Evolutionary conservation across 1,140 invertebrate genomes (phyloP).

Genomic region (Pogonognathellus flavescens): DNA sequence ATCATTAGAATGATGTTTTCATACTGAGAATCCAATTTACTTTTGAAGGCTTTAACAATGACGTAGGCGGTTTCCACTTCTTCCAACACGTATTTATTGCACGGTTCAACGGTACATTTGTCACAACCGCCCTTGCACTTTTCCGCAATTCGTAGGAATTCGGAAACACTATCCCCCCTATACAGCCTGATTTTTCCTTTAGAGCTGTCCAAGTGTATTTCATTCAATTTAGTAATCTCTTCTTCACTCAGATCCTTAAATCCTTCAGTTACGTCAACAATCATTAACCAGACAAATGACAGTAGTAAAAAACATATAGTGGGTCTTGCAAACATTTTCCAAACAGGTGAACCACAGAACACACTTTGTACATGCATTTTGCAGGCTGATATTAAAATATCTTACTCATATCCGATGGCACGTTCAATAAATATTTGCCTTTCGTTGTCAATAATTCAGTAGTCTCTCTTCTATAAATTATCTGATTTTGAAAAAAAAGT

Average conservation of each 20-base stretch:
- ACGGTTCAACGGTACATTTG: slow-evolving; percentile 12
- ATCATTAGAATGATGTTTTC: slow-evolving; percentile 2
- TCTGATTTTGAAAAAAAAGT: too few species aligned
- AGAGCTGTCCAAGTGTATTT: not conserved
- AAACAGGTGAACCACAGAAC: too few species aligned
- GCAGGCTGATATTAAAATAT: too few species aligned
- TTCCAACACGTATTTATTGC: not conserved
- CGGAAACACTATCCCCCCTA: slow-evolving; percentile 4
- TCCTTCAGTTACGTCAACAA: not conserved
- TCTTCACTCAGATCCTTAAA: not conserved
- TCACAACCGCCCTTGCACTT: not conserved
- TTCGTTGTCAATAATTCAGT: too few species aligned
- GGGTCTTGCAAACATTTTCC: too few species aligned
- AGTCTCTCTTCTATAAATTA: too few species aligned
- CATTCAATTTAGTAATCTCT: not conserved
- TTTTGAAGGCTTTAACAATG: not conserved
- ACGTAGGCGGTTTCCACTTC: not conserved
- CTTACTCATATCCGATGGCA: too few species aligned
- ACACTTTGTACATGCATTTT: too few species aligned
- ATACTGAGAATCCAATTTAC: not conserved
- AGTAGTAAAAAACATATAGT: not conserved
- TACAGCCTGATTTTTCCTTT: not conserved
- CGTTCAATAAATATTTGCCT: too few species aligned
- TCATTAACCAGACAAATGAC: not conserved
- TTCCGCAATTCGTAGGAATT: not conserved